Percentiles rank a stretch among this genome's conserved stretches.
Conservation (phyloP, 1,140 invertebrate species). For the Ceratosolen fusciceps region DNA sequence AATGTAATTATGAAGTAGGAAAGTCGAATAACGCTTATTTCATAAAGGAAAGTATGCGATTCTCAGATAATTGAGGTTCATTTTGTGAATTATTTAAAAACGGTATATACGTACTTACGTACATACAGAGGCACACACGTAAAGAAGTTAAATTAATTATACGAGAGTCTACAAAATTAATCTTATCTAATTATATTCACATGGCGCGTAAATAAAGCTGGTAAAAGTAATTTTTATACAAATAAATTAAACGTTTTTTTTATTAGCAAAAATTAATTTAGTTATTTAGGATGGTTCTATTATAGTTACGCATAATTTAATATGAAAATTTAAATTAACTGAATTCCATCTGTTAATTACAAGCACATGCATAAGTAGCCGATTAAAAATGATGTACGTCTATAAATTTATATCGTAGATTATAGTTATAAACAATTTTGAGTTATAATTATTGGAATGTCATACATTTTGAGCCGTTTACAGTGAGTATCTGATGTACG, state of each 20-base stretch:
- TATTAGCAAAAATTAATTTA: conserved; percentile 23
- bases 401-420: too few relatives aligned
- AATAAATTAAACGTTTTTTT: conserved; percentile 24
- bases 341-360: background rate
- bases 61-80: conserved; percentile 33
- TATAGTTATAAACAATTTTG: too few relatives aligned
- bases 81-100: conserved; percentile 31
- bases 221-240: conserved; percentile 26
- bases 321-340: background rate
- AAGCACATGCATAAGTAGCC: background rate
- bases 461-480: too few relatives aligned
- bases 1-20: conserved; percentile 31
- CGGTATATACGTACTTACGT: background rate
- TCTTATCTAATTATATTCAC: conserved; percentile 24
- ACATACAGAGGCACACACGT: background rate
- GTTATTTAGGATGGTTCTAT: background rate
- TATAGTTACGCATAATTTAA: conserved; percentile 3
- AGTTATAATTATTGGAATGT: too few relatives aligned
- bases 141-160: conserved; percentile 34
- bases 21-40: conserved; percentile 16
- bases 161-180: conserved; percentile 6
- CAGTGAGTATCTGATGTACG: too few relatives aligned
- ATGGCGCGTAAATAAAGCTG: background rate
- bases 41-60: background rate
- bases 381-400: background rate